Percentiles rank a stretch among this genome's conserved stretches.
Conservation (phyloP, 2,113 vertebrate species). For the Reinhardtius hippoglossoides region DNA sequence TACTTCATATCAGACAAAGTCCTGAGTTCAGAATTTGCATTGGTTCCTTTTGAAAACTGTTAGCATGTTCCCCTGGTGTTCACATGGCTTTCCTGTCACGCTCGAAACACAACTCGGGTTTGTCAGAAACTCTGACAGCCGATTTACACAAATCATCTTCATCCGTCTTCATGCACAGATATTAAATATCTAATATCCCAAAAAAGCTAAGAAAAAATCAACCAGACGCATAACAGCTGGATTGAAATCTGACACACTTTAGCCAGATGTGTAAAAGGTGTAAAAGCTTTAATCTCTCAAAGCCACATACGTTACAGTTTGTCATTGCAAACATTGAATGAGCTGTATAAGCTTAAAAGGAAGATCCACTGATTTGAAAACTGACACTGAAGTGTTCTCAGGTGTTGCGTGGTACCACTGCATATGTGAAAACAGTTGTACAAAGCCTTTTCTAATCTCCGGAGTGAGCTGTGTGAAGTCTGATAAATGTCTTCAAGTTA, state of each 20-base stretch:
- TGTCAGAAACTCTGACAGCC: not conserved
- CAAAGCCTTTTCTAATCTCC: not conserved
- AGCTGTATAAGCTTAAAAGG: not conserved
- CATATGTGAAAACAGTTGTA: not conserved
- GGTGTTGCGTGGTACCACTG: not conserved
- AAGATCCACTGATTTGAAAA: not conserved
- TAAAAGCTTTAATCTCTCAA: not conserved
- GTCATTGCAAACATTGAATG: not conserved
- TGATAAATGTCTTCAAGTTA: not conserved
- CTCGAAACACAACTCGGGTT: not conserved
- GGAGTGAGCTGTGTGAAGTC: not conserved
- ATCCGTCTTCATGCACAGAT: not conserved
- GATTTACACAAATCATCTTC: not conserved
- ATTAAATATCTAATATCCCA: not conserved
- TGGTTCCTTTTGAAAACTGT: slow-evolving; percentile 10
- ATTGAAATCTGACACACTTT: not conserved
- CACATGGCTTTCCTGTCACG: not conserved
- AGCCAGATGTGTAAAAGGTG: slow-evolving; percentile 12
- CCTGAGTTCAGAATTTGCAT: slow-evolving; percentile 4
- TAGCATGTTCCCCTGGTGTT: slow-evolving; percentile 6
- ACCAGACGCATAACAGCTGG: not conserved
- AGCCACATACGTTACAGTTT: not conserved
- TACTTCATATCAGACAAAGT: slow-evolving; percentile 5
- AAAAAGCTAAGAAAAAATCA: not conserved
- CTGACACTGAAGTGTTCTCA: not conserved